Percentiles rank a stretch among this genome's conserved stretches.
Conservation (phyloP, 2,888 invertebrate genomes). For the Heliconius sara region DNA sequence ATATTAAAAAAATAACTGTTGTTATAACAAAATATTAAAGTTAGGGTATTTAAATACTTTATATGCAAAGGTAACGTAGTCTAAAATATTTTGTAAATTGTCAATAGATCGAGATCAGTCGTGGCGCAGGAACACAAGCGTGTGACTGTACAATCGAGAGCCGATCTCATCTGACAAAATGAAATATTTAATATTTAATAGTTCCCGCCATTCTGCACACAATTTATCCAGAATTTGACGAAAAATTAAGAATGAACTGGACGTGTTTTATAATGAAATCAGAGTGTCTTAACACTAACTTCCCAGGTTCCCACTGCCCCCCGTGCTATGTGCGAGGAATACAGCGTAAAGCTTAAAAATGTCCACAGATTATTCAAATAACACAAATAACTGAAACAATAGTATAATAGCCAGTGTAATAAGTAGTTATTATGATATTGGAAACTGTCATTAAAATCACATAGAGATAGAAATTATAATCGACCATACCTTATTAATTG, state of each 20-base stretch:
- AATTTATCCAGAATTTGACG: neutral
- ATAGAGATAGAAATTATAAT: neutral
- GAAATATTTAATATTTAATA: too few relatives aligned
- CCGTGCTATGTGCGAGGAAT: neutral
- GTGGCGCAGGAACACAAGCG: neutral
- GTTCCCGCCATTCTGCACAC: neutral
- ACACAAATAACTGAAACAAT: neutral
- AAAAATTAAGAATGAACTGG: neutral
- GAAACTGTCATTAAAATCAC: slow-evolving; percentile 4
- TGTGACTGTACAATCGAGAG: neutral
- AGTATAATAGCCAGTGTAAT: neutral
- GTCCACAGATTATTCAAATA: neutral
- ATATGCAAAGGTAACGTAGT: too few relatives aligned
- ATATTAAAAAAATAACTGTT: too few relatives aligned
- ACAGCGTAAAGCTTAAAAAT: neutral
- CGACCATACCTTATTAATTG: neutral
- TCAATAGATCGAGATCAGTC: neutral
- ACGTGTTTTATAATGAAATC: too few relatives aligned
- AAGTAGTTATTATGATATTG: neutral
- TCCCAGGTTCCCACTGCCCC: neutral
- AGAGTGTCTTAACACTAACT: too few relatives aligned
- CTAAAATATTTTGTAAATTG: too few relatives aligned
- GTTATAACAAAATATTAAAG: too few relatives aligned
- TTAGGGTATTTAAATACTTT: too few relatives aligned
- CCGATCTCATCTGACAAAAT: neutral